Conservation (phyloP, 2,888 invertebrate species). For the Brassicogethes aeneus region DNA sequence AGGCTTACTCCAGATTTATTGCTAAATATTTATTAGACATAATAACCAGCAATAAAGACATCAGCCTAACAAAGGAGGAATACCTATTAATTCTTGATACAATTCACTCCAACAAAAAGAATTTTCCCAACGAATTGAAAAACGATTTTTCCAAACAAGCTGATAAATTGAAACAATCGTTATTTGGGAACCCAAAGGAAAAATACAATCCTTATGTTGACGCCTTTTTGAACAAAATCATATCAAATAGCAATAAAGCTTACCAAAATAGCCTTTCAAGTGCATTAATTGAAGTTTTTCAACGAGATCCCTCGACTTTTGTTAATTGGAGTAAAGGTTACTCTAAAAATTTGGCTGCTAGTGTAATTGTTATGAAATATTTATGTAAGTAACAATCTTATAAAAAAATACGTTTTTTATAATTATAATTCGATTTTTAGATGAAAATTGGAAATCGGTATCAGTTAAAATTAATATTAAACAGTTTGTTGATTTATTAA, state of each 20-base stretch:
- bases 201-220: slow-evolving; percentile 48
- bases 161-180: slow-evolving; percentile 23
- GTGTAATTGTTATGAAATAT: slow-evolving; percentile 54
- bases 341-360: slow-evolving; percentile 55
- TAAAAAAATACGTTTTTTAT: too few species aligned
- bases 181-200: slow-evolving; percentile 33
- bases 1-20: slow-evolving; percentile 59
- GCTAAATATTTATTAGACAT: slow-evolving; percentile 52
- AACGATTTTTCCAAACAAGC: slow-evolving; percentile 47
- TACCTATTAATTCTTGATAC: slow-evolving; percentile 53
- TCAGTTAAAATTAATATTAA: slow-evolving; percentile 36
- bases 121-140: slow-evolving; percentile 46
- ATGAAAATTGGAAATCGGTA: slow-evolving; percentile 38
- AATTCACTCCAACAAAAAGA: slow-evolving; percentile 47
- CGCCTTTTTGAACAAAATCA: slow-evolving; percentile 54
- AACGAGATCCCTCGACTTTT: slow-evolving; percentile 54
- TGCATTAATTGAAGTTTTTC: slow-evolving; percentile 52
- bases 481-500: slow-evolving; percentile 42
- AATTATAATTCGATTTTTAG: slow-evolving; percentile 27
- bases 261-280: slow-evolving; percentile 50
- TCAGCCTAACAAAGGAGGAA: slow-evolving; percentile 40
- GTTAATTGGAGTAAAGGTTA: slow-evolving; percentile 61
- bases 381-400: slow-evolving; percentile 40
- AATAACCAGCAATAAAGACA: slow-evolving; percentile 19
- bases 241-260: slow-evolving; percentile 43